Conservation (phyloP, 2,797 vertebrate genomes). For the Oryzias dopingdopingensis region DNA sequence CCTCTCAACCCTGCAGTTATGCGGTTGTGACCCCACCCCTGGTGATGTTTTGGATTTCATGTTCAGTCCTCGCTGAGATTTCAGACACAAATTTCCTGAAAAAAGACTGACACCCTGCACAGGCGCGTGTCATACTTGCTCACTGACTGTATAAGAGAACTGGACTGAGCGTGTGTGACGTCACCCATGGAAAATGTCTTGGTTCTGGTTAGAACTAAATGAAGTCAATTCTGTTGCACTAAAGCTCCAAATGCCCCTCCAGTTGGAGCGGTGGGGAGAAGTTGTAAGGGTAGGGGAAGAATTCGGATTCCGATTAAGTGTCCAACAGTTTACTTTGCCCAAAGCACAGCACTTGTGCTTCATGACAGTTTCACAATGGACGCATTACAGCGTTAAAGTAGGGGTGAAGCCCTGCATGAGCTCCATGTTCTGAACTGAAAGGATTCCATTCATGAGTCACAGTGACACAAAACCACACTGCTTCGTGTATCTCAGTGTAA, state of each 20-base stretch:
- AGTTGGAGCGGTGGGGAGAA: too few relatives aligned
- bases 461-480: slow-evolving; percentile 6
- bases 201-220: too few relatives aligned
- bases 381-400: background rate
- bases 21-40: slow-evolving; percentile 58
- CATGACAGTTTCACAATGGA: background rate
- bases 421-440: slow-evolving; percentile 9
- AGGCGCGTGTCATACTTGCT: slow-evolving; percentile 36
- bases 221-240: too few relatives aligned
- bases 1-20: slow-evolving; percentile 32
- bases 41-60: slow-evolving; percentile 52
- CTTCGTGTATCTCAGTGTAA: slow-evolving; percentile 12
- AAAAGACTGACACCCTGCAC: slow-evolving; percentile 56
- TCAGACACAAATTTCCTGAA: slow-evolving; percentile 50
- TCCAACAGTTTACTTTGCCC: background rate
- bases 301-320: too few relatives aligned
- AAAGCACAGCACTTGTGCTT: background rate
- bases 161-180: too few relatives aligned
- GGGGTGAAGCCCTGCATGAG: slow-evolving; percentile 20
- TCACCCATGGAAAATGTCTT: too few relatives aligned
- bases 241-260: too few relatives aligned
- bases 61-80: slow-evolving; percentile 49
- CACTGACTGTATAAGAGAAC: slow-evolving; percentile 2
- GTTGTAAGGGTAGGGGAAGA: too few relatives aligned
- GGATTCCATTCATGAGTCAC: slow-evolving; percentile 31